phyloP scores from a whole-genome alignment of 2,113 vertebrate genomes.

The Panthera tigris region DNA sequence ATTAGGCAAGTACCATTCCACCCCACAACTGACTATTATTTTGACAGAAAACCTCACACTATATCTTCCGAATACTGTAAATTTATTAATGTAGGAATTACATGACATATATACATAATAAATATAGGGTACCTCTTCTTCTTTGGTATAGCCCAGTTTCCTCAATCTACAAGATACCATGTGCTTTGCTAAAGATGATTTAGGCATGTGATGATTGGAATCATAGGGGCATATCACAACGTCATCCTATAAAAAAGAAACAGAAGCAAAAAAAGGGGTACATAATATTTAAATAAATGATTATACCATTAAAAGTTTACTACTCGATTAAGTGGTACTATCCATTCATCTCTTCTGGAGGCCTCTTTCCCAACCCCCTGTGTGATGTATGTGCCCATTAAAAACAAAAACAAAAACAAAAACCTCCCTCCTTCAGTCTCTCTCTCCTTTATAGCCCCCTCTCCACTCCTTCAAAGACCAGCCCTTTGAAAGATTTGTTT shows the following conservation, averaged over 20 bases:
- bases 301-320: slow-evolving; percentile 7
- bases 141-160: slow-evolving; percentile 89
- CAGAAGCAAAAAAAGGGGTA: neutral
- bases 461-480: neutral
- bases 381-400: neutral
- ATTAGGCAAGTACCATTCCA: neutral
- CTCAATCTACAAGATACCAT: slow-evolving; percentile 86
- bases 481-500: neutral
- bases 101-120: neutral
- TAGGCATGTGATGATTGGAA: slow-evolving; percentile 88
- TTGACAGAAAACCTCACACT: neutral
- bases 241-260: slow-evolving; percentile 82
- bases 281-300: slow-evolving; percentile 21
- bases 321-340: neutral
- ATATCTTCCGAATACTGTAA: neutral
- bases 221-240: slow-evolving; percentile 90
- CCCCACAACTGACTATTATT: neutral
- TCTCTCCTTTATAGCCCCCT: neutral
- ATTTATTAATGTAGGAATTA: neutral
- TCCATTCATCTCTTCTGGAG: neutral
- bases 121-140: slow-evolving; percentile 88
- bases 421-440: neutral
- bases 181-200: slow-evolving; percentile 89
- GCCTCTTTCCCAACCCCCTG: neutral
- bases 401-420: neutral